Base-by-base conservation (phyloP, 1,140 invertebrate species). In the Bombus sylvicola region DNA sequence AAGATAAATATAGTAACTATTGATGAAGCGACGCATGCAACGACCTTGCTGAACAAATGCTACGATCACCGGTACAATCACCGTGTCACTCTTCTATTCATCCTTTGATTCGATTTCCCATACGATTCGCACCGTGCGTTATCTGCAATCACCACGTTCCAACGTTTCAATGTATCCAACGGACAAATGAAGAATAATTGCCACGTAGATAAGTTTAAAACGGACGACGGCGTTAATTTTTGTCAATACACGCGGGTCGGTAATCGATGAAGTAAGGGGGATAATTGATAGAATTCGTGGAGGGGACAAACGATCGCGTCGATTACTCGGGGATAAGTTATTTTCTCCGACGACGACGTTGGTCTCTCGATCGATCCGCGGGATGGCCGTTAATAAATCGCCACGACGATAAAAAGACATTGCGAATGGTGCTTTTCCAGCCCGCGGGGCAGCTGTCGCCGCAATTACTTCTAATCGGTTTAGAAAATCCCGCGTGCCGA, bases 391-490 rank as follows among this genome's bases (percentile, higher is more conserved):
- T 83, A 77, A 87, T 89, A 87, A 89, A 89, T 77, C 81, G 68
- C 28, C 34, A 39, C 25, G 4, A 10, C 31, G 8, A 37, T 41
- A 69, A 69, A 76, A 75, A 77, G 47, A 41, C 68, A 71, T 79
- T 47, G 43, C 76, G 41, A 64, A 57, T 69, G 66, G 69, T 82
- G 80, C 57, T 81, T 89, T 89, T 89, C 79, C 79, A 83, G 68
- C 41, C 87, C 78, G 69, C 68, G 59, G 57, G 68, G 83, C 47
- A 62, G 25, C 69, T 74, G 88, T 71, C 68, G 59, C 53, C 77
- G 85, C 85, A 87, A 90, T 90, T 86, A 85, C 87, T 90, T 77
- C 82, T 89, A 90, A 90, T 89, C 89, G 89, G 74, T 90, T 90
- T 90, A 90, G 88, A 90, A 90, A 90, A 90, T 73, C 79, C 59